Conservation (phyloP, 2,888 invertebrate genomes). For the Keiferia lycopersicella region DNA sequence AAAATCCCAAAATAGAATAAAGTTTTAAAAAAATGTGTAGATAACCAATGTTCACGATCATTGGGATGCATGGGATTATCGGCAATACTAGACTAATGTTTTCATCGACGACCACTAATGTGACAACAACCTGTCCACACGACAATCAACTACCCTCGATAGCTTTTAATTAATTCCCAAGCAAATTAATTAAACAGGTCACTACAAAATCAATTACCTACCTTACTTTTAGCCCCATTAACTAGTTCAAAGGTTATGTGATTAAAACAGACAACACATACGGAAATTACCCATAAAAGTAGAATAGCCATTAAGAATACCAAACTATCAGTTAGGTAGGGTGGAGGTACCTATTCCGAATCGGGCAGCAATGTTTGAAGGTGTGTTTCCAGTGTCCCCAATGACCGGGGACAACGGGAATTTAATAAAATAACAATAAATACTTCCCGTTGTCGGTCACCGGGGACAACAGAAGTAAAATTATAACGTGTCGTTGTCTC, state of each 20-base stretch:
- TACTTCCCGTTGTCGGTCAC: too few species aligned
- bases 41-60: too few species aligned
- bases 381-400: too few species aligned
- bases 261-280: neutral
- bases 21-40: too few species aligned
- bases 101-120: conserved; percentile 48
- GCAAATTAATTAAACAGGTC: conserved; percentile 28
- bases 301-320: conserved; percentile 18
- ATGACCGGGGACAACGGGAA: too few species aligned
- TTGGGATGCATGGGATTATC: too few species aligned
- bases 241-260: neutral
- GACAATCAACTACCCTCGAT: conserved; percentile 48
- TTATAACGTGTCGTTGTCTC: too few species aligned
- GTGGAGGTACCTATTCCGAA: too few species aligned
- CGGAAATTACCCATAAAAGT: conserved; percentile 16
- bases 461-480: too few species aligned
- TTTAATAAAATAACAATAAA: too few species aligned
- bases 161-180: conserved; percentile 65
- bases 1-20: too few species aligned
- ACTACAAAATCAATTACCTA: conserved; percentile 3
- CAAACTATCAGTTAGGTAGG: neutral
- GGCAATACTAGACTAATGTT: conserved; percentile 42
- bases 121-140: conserved; percentile 40
- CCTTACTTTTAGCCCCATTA: neutral
- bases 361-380: too few species aligned